These are phyloP conservation scores for Gryllus bimaculatus DNA, from an alignment of 1,140 invertebrate genomes.

Conservation along the genomic window DNA sequence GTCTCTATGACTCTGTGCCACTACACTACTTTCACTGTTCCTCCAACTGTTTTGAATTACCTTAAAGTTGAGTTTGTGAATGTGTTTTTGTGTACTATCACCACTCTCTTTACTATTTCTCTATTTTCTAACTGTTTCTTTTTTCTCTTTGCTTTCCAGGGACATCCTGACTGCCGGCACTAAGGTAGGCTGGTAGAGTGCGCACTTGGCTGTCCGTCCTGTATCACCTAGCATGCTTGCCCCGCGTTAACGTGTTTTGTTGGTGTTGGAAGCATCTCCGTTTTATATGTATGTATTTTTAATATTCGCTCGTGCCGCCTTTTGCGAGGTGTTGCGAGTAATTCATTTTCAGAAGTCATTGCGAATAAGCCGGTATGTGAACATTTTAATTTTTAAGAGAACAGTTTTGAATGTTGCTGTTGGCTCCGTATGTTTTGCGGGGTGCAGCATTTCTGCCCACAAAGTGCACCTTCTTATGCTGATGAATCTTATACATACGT, in stretches of 20 bases:
- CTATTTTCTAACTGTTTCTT: constrained; percentile 5
- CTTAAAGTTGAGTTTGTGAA: not conserved
- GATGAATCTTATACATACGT: too few relatives aligned
- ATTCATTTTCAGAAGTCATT: not conserved
- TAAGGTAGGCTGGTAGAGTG: not conserved
- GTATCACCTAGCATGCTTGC: not conserved
- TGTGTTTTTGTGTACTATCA: not conserved
- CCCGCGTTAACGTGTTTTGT: not conserved
- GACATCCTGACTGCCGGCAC: not conserved
- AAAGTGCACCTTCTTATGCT: too few relatives aligned
- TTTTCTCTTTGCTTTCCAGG: constrained; percentile 1
- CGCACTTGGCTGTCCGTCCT: not conserved
- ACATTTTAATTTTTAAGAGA: too few relatives aligned
- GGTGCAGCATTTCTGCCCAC: too few relatives aligned
- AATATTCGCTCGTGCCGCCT: not conserved
- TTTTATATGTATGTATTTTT: not conserved
- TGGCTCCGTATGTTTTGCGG: too few relatives aligned
- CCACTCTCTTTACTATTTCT: constrained; percentile 1
- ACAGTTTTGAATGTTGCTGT: too few relatives aligned
- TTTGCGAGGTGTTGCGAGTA: not conserved
- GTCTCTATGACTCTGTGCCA: not conserved
- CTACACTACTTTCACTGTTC: not conserved
- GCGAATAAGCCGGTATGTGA: too few relatives aligned
- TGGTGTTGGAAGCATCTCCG: not conserved
- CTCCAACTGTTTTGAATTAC: not conserved